Evolutionary conservation across 2,888 invertebrate genomes (phyloP).

Genomic region (Pyrgus malvae): DNA sequence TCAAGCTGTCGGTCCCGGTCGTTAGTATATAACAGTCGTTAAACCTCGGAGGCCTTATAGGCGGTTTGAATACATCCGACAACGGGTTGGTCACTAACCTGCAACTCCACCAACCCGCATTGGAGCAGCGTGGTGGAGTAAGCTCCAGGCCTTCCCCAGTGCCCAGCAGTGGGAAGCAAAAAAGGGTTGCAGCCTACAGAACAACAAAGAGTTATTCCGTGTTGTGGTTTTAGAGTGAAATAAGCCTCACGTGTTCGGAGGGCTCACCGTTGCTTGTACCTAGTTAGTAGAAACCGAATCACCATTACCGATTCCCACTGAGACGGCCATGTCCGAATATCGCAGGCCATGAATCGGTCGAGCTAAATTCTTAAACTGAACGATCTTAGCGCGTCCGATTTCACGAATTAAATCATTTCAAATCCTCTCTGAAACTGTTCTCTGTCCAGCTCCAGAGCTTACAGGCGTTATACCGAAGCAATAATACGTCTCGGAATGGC

Average conservation of each 20-base stretch:
- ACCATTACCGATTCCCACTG: slow-evolving; percentile 52
- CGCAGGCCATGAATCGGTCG: slow-evolving; percentile 19
- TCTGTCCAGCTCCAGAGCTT: slow-evolving; percentile 5
- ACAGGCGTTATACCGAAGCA: slow-evolving; percentile 5
- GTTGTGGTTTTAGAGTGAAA: neutral
- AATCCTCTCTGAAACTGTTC: slow-evolving; percentile 16
- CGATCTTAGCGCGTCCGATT: slow-evolving; percentile 24
- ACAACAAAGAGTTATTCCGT: no score
- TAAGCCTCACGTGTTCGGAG: neutral
- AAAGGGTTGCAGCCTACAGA: no score
- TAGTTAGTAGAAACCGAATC: slow-evolving; percentile 32
- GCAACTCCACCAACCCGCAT: no score
- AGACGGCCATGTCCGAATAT: slow-evolving; percentile 35
- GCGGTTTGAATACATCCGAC: no score
- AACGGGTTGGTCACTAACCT: no score
- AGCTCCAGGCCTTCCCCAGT: no score
- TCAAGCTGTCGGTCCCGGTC: no score
- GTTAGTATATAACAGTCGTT: no score
- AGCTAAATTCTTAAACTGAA: slow-evolving; percentile 19
- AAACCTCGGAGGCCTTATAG: no score
- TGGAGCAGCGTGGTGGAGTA: no score
- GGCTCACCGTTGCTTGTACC: slow-evolving; percentile 28
- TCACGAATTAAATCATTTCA: slow-evolving; percentile 22
- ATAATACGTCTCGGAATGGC: slow-evolving; percentile 4
- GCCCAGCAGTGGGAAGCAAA: no score